Percentiles rank a stretch among this genome's conserved stretches.
These are phyloP conservation scores for Philantomba maxwellii DNA, from an alignment of 2,113 vertebrate species.

Conservation along the genomic window DNA sequence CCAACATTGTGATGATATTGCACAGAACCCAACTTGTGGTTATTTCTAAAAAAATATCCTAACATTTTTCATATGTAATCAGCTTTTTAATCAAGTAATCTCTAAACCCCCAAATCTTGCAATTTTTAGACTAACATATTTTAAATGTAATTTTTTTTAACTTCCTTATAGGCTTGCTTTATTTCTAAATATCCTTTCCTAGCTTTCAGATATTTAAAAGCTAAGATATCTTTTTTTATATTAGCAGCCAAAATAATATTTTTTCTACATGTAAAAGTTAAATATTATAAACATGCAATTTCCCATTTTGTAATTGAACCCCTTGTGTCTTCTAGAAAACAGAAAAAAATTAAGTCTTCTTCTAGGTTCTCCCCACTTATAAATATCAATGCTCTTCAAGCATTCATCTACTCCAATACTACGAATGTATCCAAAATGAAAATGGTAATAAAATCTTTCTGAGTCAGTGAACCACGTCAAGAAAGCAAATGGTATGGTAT, in stretches of 20 bases:
- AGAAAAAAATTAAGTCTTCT: neutral
- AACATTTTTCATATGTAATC: slow-evolving; percentile 18
- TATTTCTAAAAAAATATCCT: slow-evolving; percentile 41
- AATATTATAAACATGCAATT: neutral
- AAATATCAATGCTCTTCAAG: neutral
- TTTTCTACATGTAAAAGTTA: neutral
- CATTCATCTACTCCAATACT: neutral
- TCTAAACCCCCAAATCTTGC: neutral
- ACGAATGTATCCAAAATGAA: neutral
- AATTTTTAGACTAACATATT: neutral
- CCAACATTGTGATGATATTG: slow-evolving; percentile 9
- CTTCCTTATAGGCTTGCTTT: neutral
- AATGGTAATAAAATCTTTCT: neutral
- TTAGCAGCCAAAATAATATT: neutral
- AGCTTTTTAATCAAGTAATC: slow-evolving; percentile 31
- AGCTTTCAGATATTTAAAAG: slow-evolving; percentile 8
- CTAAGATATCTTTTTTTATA: neutral
- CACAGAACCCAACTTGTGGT: slow-evolving; percentile 26
- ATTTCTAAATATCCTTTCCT: neutral
- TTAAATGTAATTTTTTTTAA: neutral
- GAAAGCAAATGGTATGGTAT: neutral
- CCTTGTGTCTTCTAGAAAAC: neutral
- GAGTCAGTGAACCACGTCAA: neutral
- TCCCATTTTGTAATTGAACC: neutral
- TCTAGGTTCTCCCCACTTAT: neutral